These are phyloP conservation scores for Labeo catla DNA, from an alignment of 2,113 vertebrate species.

Conservation along the genomic window DNA sequence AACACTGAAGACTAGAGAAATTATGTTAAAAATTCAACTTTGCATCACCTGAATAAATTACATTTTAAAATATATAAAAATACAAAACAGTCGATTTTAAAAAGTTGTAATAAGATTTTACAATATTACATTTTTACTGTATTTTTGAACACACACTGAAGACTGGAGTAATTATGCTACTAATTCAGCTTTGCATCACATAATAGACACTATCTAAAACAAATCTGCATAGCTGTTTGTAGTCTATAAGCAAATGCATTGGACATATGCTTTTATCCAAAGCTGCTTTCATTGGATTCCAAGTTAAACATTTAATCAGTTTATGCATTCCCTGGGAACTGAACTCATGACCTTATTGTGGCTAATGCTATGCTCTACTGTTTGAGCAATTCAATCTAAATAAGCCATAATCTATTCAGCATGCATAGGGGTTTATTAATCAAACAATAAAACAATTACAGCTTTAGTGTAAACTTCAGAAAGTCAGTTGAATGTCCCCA, in stretches of 20 bases:
- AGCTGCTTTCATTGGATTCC: background rate
- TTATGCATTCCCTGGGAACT: background rate
- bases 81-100: too few species aligned
- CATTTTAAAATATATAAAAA: too few species aligned
- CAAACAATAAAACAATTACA: background rate
- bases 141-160: too few species aligned
- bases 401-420: background rate
- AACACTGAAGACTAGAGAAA: too few species aligned
- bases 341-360: background rate
- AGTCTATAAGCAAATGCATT: background rate
- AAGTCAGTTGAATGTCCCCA: background rate
- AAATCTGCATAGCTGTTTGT: background rate
- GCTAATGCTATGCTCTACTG: too few species aligned
- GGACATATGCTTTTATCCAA: too few species aligned
- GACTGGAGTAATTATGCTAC: too few species aligned
- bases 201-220: background rate
- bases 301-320: background rate
- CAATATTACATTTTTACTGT: too few species aligned
- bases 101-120: too few species aligned
- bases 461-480: background rate
- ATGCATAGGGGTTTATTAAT: background rate
- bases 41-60: too few species aligned
- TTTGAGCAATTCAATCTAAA: background rate
- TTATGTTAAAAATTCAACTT: too few species aligned
- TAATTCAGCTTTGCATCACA: too few species aligned